Conservation (phyloP, 1,140 invertebrate species). For the Trichomalopsis sarcophagae region DNA sequence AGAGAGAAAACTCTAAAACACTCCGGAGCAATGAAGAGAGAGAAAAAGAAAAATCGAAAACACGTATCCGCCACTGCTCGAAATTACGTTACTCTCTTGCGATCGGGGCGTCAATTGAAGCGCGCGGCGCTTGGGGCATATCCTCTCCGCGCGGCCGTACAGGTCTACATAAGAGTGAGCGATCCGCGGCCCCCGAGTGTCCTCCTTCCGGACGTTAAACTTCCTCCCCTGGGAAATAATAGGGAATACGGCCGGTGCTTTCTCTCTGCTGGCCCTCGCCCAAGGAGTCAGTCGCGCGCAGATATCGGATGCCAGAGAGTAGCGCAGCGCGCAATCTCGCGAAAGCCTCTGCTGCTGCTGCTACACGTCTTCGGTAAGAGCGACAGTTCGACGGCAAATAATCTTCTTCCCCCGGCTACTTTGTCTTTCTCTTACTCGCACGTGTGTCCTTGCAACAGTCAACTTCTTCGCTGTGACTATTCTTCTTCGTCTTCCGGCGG, state of each 20-base stretch:
- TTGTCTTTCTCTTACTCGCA: background rate
- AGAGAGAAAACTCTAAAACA: no score
- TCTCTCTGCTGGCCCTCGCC: slow-evolving; percentile 3
- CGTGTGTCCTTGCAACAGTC: slow-evolving; percentile 20
- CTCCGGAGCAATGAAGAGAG: no score
- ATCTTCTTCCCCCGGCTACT: slow-evolving; percentile 10
- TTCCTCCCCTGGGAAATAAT: slow-evolving; percentile 52
- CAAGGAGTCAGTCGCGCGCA: slow-evolving; percentile 7
- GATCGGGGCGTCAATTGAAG: background rate
- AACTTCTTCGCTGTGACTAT: slow-evolving; percentile 7
- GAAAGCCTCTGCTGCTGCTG: background rate
- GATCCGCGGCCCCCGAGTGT: background rate
- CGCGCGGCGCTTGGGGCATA: background rate
- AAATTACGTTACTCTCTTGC: no score
- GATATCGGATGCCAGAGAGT: slow-evolving; percentile 34
- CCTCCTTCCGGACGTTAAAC: slow-evolving; percentile 49
- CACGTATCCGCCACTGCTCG: no score
- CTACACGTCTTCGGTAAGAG: background rate
- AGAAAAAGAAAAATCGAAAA: background rate
- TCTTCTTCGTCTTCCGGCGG: background rate
- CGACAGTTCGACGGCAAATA: slow-evolving; percentile 51
- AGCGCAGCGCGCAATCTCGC: slow-evolving; percentile 34
- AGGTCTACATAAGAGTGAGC: background rate
- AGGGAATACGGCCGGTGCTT: slow-evolving; percentile 25
- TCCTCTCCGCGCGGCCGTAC: background rate